Conservation (phyloP, 2,113 vertebrate species). For the Oreochromis spilurus region DNA sequence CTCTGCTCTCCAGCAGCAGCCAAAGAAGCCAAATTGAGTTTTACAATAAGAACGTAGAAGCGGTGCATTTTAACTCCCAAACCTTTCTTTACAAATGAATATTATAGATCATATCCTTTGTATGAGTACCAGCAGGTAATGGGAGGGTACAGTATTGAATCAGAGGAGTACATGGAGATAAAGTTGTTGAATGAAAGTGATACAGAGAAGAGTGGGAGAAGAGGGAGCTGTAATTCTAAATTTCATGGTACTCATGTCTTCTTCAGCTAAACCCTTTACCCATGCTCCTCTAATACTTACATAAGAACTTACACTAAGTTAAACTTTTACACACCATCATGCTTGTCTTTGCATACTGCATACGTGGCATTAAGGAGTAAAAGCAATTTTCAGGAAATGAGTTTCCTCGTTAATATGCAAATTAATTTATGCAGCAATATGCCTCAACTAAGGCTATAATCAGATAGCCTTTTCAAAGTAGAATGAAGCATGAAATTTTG, state of each 20-base stretch:
- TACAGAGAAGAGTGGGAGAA: neutral
- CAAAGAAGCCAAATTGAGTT: neutral
- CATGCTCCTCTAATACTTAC: neutral
- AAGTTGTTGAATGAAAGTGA: neutral
- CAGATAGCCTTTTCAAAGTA: neutral
- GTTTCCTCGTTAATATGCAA: neutral
- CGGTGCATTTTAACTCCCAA: neutral
- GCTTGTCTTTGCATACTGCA: neutral
- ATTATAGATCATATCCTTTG: neutral
- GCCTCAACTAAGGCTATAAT: neutral
- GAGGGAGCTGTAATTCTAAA: neutral
- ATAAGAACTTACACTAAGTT: neutral
- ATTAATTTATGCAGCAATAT: neutral
- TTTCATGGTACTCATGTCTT: neutral
- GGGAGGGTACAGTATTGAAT: neutral
- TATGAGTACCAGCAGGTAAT: neutral
- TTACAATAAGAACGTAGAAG: neutral
- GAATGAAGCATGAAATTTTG: neutral
- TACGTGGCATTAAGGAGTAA: neutral
- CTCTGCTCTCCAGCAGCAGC: constrained; percentile 1
- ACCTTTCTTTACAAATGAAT: neutral
- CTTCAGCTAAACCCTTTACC: neutral
- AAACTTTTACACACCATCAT: neutral
- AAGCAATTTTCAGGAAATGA: neutral
- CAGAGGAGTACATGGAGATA: neutral